Conservation (phyloP, 2,888 invertebrate genomes). For the Polymixis lichenea region DNA sequence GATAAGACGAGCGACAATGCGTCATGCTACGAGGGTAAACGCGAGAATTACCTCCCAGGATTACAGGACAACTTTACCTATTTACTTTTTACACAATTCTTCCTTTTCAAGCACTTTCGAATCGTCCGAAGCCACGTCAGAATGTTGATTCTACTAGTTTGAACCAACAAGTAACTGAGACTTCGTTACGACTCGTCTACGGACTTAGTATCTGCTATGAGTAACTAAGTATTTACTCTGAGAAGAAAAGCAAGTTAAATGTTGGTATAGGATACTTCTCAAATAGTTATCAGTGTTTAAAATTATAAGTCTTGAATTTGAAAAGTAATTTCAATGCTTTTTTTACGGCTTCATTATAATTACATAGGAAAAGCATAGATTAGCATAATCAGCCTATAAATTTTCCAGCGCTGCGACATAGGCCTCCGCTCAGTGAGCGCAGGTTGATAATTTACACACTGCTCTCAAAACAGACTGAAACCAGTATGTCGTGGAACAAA, state of each 20-base stretch:
- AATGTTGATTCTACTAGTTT: slow-evolving; percentile 48
- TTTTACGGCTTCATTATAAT: too few relatives aligned
- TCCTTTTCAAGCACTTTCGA: slow-evolving; percentile 23
- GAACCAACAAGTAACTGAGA: slow-evolving; percentile 42
- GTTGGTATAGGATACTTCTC: slow-evolving; percentile 11
- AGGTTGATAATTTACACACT: too few relatives aligned
- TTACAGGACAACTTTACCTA: slow-evolving; percentile 31
- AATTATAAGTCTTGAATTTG: background rate
- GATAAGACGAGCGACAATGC: background rate
- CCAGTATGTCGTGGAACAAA: too few relatives aligned
- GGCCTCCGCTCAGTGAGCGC: too few relatives aligned
- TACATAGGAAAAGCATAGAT: too few relatives aligned
- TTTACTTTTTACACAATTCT: slow-evolving; percentile 27
- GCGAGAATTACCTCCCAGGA: background rate
- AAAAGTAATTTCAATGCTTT: background rate
- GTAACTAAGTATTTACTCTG: slow-evolving; percentile 42
- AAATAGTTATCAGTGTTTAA: slow-evolving; percentile 7
- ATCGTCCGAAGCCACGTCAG: slow-evolving; percentile 1
- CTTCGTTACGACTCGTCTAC: too few relatives aligned
- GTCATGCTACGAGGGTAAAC: background rate
- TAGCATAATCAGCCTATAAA: too few relatives aligned
- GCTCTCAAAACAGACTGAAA: too few relatives aligned
- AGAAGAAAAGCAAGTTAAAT: slow-evolving; percentile 45
- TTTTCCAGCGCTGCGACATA: too few relatives aligned
- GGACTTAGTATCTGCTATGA: slow-evolving; percentile 21